A percentile compares a stretch with the other conserved stretches of the same genome.
phyloP scores from a whole-genome alignment of 2,888 invertebrate species.

The Apodemia hepburni region DNA sequence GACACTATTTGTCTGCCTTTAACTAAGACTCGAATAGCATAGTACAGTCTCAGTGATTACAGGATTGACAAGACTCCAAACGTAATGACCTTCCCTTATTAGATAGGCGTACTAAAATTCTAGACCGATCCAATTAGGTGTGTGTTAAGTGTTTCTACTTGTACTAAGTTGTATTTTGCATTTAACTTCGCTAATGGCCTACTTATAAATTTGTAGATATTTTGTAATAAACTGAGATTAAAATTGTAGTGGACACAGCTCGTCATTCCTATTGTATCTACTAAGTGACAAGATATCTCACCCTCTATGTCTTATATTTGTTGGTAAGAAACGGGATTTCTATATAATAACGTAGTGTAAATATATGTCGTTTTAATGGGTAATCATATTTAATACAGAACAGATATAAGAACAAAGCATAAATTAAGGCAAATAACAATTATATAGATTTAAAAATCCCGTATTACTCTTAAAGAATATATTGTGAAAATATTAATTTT shows the following conservation, averaged over 20 bases:
- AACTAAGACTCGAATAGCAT: not conserved
- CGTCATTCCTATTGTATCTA: conserved; percentile 34
- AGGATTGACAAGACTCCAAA: conserved; percentile 1
- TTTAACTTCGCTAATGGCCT: conserved; percentile 69
- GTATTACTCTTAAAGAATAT: too few species aligned
- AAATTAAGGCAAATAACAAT: not conserved
- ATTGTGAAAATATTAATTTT: too few species aligned
- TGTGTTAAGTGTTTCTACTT: conserved; percentile 2
- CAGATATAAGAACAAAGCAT: too few species aligned
- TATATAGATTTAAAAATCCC: not conserved
- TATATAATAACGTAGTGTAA: too few species aligned
- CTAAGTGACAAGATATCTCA: conserved; percentile 6
- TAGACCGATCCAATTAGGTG: conserved; percentile 9
- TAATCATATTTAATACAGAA: too few species aligned
- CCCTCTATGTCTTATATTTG: not conserved
- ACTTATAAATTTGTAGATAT: conserved; percentile 56
- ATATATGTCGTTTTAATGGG: too few species aligned
- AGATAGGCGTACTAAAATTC: conserved; percentile 11
- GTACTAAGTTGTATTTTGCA: conserved; percentile 40
- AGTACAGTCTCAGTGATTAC: not conserved
- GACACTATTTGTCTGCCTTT: not conserved
- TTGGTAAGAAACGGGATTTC: not conserved
- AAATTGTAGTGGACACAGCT: conserved; percentile 41
- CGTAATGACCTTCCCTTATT: conserved; percentile 9
- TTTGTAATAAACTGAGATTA: conserved; percentile 38